phyloP scores from a whole-genome alignment of 2,888 invertebrate species.

The Pyralis farinalis region DNA sequence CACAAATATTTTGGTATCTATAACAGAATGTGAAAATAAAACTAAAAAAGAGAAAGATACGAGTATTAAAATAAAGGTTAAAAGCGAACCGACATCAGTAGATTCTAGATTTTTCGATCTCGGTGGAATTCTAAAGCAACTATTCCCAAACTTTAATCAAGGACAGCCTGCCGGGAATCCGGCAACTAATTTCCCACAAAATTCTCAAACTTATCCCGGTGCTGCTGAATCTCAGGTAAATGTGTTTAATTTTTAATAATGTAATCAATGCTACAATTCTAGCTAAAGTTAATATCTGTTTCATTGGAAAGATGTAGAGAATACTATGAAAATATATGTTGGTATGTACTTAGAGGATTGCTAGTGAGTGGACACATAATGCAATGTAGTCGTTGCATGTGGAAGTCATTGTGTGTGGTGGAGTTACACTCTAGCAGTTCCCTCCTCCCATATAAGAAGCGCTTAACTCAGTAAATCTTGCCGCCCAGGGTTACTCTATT shows the following conservation, averaged over 20 bases:
- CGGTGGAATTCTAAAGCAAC: not conserved
- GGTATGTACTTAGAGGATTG: too few relatives aligned
- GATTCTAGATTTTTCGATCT: conserved; percentile 4
- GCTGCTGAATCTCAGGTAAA: not conserved
- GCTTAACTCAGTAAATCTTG: too few relatives aligned
- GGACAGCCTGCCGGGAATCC: not conserved
- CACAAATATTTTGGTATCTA: not conserved
- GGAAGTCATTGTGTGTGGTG: too few relatives aligned
- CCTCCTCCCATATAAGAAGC: too few relatives aligned
- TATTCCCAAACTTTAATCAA: conserved; percentile 4
- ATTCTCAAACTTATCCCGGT: not conserved
- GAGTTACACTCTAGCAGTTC: too few relatives aligned
- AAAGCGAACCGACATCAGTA: not conserved
- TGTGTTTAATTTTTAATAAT: too few relatives aligned
- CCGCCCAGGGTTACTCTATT: too few relatives aligned
- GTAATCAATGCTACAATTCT: too few relatives aligned
- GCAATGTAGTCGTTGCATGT: too few relatives aligned
- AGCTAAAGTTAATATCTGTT: not conserved
- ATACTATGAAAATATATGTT: too few relatives aligned
- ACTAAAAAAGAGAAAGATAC: not conserved
- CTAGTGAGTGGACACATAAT: too few relatives aligned
- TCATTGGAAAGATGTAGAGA: too few relatives aligned
- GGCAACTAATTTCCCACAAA: conserved; percentile 3
- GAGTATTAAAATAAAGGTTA: not conserved
- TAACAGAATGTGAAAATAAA: conserved; percentile 3